Conservation (phyloP, 1,140 invertebrate genomes). For the Phenacoccus solenopsis region DNA sequence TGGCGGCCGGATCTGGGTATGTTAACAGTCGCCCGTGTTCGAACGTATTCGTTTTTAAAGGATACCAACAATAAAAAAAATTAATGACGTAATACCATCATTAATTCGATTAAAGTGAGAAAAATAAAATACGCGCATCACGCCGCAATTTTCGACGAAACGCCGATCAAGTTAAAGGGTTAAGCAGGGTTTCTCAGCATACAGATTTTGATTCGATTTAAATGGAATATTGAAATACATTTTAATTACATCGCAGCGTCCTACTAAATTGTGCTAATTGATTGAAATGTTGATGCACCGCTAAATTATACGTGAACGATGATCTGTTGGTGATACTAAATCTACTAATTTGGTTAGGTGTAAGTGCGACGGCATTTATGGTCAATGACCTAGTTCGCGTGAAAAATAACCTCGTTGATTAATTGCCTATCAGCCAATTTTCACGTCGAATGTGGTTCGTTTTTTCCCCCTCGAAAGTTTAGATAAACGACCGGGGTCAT, state of each 20-base stretch:
- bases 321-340: too few species aligned
- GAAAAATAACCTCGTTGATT: too few species aligned
- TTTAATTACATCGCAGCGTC: too few species aligned
- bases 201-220: too few species aligned
- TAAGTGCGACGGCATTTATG: too few species aligned
- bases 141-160: background rate
- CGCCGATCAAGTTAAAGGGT: background rate
- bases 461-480: too few species aligned
- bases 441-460: too few species aligned
- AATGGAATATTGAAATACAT: too few species aligned
- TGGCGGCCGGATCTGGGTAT: background rate
- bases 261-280: background rate
- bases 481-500: too few species aligned
- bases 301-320: background rate
- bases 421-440: too few species aligned
- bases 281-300: background rate
- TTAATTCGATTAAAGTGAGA: background rate
- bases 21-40: background rate
- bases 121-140: background rate
- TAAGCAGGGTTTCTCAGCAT: background rate
- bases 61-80: slow-evolving; percentile 3
- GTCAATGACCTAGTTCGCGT: too few species aligned
- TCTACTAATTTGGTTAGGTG: too few species aligned
- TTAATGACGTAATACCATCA: slow-evolving; percentile 3
- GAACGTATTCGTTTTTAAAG: background rate